These are phyloP conservation scores for Ditula angustiorana DNA, from an alignment of 2,888 invertebrate genomes.

Conservation along the genomic window DNA sequence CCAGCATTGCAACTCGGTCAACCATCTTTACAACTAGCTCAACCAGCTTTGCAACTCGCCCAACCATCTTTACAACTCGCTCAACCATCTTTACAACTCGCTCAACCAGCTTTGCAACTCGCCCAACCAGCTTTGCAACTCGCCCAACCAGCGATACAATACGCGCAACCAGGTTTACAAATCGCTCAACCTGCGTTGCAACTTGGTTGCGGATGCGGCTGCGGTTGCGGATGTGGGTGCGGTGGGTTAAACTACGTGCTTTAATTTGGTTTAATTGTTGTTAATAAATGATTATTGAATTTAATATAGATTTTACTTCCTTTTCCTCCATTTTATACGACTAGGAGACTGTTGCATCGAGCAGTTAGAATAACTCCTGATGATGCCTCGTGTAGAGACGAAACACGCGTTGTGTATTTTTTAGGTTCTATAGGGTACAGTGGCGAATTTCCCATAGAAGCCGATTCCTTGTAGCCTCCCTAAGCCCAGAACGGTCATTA, in stretches of 20 bases:
- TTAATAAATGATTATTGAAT: background rate
- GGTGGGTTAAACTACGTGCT: background rate
- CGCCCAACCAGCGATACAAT: background rate
- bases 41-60: background rate
- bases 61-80: conserved; percentile 9
- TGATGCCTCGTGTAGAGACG: too few relatives aligned
- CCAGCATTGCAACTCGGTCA: conserved; percentile 9
- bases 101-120: background rate
- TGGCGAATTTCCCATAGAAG: too few relatives aligned
- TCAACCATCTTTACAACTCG: background rate
- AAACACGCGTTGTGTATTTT: too few relatives aligned
- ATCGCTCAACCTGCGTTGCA: background rate
- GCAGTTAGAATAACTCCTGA: too few relatives aligned
- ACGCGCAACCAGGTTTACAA: conserved; percentile 17
- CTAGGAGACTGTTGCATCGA: too few relatives aligned
- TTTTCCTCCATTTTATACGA: too few relatives aligned
- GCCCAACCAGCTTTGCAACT: conserved; percentile 11
- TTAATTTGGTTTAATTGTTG: background rate
- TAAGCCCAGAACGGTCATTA: too few relatives aligned
- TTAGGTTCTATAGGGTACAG: too few relatives aligned
- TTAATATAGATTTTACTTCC: too few relatives aligned
- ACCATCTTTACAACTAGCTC: conserved; percentile 7
- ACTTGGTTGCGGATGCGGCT: background rate
- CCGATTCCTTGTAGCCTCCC: too few relatives aligned
- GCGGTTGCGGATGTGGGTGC: conserved; percentile 16